Evolutionary conservation across 1,140 invertebrate species (phyloP).

Genomic region (Brachionus plicatilis): DNA sequence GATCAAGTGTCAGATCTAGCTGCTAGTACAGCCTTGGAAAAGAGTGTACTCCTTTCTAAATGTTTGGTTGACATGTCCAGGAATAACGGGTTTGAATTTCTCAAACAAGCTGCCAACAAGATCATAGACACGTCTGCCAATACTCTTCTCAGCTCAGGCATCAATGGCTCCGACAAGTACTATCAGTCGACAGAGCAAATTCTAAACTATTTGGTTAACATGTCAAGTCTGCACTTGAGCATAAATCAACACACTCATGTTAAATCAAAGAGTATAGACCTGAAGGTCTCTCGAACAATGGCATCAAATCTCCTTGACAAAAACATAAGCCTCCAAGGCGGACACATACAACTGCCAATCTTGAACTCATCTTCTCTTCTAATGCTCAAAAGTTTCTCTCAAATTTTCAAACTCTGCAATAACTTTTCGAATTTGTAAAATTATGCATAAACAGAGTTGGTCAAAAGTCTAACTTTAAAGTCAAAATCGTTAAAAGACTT

Average conservation of each 20-base stretch:
- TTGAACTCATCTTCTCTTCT: background rate
- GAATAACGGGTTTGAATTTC: background rate
- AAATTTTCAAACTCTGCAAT: too few relatives aligned
- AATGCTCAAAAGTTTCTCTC: background rate
- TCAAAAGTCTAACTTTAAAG: too few relatives aligned
- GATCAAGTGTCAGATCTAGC: background rate
- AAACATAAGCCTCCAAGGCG: background rate
- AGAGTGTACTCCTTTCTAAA: background rate
- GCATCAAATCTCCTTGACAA: background rate
- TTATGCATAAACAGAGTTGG: too few relatives aligned
- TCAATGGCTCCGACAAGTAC: background rate
- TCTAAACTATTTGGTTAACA: background rate
- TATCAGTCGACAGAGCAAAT: background rate
- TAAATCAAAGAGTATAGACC: background rate
- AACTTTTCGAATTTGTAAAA: too few relatives aligned
- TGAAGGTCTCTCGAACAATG: background rate
- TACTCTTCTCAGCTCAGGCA: background rate
- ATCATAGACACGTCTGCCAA: slow-evolving; percentile 1
- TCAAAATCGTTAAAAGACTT: too few relatives aligned
- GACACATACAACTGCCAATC: background rate
- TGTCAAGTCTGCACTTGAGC: background rate
- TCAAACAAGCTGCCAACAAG: slow-evolving; percentile 5
- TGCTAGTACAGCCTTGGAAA: background rate
- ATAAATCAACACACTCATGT: background rate
- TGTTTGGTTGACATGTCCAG: background rate